Percentiles rank a stretch among this genome's conserved stretches.
Evolutionary conservation across 1,140 invertebrate species (phyloP).

Genomic region (Leucophenga varia): DNA sequence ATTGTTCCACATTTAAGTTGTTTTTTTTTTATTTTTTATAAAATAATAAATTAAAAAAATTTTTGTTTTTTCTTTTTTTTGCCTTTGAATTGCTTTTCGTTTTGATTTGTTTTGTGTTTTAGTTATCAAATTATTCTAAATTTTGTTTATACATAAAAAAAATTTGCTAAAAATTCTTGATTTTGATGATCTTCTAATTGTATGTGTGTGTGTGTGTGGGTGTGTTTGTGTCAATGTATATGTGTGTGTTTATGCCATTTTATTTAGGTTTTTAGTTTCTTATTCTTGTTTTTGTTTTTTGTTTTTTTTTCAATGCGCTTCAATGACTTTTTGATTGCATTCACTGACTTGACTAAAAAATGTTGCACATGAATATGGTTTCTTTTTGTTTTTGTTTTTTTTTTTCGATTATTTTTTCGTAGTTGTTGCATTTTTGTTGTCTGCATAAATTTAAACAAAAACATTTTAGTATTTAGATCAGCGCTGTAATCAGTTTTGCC

Average conservation of each 20-base stretch:
- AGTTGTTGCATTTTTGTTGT: too few species aligned
- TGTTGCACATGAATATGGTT: slow-evolving; percentile 1
- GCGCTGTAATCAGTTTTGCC: slow-evolving; percentile 81
- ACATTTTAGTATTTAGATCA: slow-evolving; percentile 69
- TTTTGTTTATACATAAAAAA: too few species aligned
- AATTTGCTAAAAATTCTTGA: too few species aligned
- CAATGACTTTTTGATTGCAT: slow-evolving; percentile 43
- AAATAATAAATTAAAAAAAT: slow-evolving; percentile 13
- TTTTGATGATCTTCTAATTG: too few species aligned
- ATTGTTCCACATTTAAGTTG: too few species aligned
- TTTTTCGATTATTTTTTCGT: too few species aligned
- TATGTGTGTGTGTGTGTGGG: slow-evolving; percentile 19
- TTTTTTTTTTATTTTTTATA: slow-evolving; percentile 12
- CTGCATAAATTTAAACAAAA: neutral
- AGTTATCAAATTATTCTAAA: too few species aligned
- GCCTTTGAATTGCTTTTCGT: too few species aligned
- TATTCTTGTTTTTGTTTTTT: too few species aligned
- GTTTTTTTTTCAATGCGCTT: too few species aligned
- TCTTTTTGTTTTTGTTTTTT: too few species aligned
- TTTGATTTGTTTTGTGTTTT: slow-evolving; percentile 5
- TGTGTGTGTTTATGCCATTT: slow-evolving; percentile 17
- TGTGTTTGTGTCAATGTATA: slow-evolving; percentile 1
- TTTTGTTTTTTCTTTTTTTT: slow-evolving; percentile 6
- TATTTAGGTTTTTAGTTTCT: too few species aligned
- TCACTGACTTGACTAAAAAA: slow-evolving; percentile 43